Evolutionary conservation across 2,888 invertebrate genomes (phyloP).

Genomic region (Empis livida): DNA sequence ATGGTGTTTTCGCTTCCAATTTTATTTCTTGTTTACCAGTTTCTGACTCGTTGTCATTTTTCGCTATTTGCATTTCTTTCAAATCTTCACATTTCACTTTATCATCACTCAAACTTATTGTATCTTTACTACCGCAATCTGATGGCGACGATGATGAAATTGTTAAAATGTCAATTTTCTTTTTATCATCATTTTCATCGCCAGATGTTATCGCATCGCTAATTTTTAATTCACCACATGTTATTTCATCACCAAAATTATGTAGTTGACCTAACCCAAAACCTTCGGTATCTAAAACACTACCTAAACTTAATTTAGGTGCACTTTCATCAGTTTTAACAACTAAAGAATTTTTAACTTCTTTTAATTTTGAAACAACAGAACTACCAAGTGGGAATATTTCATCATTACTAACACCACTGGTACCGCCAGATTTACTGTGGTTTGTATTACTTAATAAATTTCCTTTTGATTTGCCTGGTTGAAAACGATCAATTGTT

Average conservation of each 20-base stretch:
- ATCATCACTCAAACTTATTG: slow-evolving; percentile 16
- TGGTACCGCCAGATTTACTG: slow-evolving; percentile 14
- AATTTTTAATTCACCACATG: slow-evolving; percentile 19
- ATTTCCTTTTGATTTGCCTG: slow-evolving; percentile 80
- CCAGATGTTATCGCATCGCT: slow-evolving; percentile 19
- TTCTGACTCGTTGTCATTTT: slow-evolving; percentile 16
- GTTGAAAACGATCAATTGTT: slow-evolving; percentile 71
- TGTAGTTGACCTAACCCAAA: slow-evolving; percentile 53
- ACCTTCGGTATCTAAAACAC: slow-evolving; percentile 62
- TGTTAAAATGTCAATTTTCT: slow-evolving; percentile 8
- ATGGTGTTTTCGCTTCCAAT: slow-evolving; percentile 47
- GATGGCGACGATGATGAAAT: slow-evolving; percentile 1
- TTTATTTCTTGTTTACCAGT: slow-evolving; percentile 17
- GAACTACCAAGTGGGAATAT: slow-evolving; percentile 39
- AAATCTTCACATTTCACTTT: slow-evolving; percentile 5
- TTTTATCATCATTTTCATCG: slow-evolving; percentile 15
- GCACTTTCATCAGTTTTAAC: slow-evolving; percentile 53
- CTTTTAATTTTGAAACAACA: slow-evolving; percentile 41
- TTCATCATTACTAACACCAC: slow-evolving; percentile 37
- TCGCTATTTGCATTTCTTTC: slow-evolving; percentile 18
- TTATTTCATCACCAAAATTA: slow-evolving; percentile 44
- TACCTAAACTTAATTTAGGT: slow-evolving; percentile 73
- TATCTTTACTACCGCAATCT: slow-evolving; percentile 10
- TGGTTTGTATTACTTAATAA: slow-evolving; percentile 54
- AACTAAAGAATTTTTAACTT: slow-evolving; percentile 41